Conservation (phyloP, 2,113 vertebrate species). For the Sphyrna mokarran region DNA sequence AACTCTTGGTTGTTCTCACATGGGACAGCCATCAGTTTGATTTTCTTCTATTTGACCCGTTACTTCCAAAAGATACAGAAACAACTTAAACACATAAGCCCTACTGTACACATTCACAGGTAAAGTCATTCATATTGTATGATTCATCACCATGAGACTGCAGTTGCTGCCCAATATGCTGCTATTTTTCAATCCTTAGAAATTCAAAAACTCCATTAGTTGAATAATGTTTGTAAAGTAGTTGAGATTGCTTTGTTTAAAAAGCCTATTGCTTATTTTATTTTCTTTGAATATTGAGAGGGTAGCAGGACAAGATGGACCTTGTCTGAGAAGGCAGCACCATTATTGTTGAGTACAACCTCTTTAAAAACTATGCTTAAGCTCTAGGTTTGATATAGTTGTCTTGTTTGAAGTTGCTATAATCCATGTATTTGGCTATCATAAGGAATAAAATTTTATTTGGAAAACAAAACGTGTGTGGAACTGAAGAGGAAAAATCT, state of each 20-base stretch:
- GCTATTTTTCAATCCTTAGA: conserved; percentile 55
- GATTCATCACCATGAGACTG: conserved; percentile 62
- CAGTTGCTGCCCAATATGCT: conserved; percentile 71
- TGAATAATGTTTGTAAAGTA: conserved; percentile 61
- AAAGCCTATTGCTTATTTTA: conserved; percentile 40
- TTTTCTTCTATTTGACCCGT: neutral
- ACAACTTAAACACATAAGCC: conserved; percentile 15
- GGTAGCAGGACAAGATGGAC: neutral
- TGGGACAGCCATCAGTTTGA: neutral
- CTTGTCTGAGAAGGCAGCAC: neutral
- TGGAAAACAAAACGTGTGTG: conserved; percentile 9
- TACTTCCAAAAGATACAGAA: neutral
- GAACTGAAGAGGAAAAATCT: neutral
- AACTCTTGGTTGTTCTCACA: neutral
- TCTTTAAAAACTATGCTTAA: conserved; percentile 62
- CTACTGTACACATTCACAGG: neutral
- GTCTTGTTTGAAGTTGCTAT: conserved; percentile 65
- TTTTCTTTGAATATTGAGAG: neutral
- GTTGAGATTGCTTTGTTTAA: conserved; percentile 61
- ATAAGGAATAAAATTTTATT: conserved; percentile 74
- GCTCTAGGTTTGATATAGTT: conserved; percentile 63
- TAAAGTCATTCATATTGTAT: conserved; percentile 24
- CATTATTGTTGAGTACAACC: conserved; percentile 48
- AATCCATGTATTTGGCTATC: conserved; percentile 71
- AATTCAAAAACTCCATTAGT: conserved; percentile 57